Evolutionary conservation across 2,888 invertebrate species (phyloP), one percentile per base, ranked within the genome.

Genomic region (Rosalia funebris): DNA sequence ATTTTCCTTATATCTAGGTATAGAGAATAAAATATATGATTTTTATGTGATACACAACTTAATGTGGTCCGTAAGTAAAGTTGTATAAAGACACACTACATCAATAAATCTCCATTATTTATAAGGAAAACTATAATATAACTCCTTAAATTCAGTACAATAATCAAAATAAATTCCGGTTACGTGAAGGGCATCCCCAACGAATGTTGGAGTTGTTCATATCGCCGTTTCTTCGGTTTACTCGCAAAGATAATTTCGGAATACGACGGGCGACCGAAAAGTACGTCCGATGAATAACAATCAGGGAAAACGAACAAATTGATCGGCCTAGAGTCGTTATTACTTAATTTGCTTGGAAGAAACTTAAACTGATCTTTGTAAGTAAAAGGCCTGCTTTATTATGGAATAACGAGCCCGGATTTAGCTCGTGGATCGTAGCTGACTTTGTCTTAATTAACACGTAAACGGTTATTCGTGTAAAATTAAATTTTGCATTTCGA

Each of bases 141-240:
- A 32, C 42, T 53, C 37, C 52, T 17, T 42, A 53, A 17, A 41
- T 53, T 53, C 52, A 53, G 52, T 32, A 32, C 41, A 53, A 53
- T 53, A 53, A 53, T 53, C 52, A 53, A 53, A 53, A 53, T 53
- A 53, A 53, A 53, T 53, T 53, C 42, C 41, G 42, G 15, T 32
- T 41, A 53, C 52, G 52, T 53, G 52, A 25, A 31, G 14, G 39
- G 25, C 52, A 42, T 53, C 11, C 12, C 19, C 17, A 20, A 37
- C 17, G 34, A 20, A 16, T 25, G 19, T n/a, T n/a, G 20, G 15
- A 25, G 15, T 32, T 5, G 50, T 17, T 50, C 50, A 39, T 25
- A 39, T 39, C 50, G 15, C 25, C 20, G 39, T 25, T 37, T 50
- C 37, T 39, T 48, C 20, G 17, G 50, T 50, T 39, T 39, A 39